Evolutionary conservation across 2,113 vertebrate genomes (phyloP), one percentile per base, ranked within the genome.

Genomic region (Ifrita kowaldi): DNA sequence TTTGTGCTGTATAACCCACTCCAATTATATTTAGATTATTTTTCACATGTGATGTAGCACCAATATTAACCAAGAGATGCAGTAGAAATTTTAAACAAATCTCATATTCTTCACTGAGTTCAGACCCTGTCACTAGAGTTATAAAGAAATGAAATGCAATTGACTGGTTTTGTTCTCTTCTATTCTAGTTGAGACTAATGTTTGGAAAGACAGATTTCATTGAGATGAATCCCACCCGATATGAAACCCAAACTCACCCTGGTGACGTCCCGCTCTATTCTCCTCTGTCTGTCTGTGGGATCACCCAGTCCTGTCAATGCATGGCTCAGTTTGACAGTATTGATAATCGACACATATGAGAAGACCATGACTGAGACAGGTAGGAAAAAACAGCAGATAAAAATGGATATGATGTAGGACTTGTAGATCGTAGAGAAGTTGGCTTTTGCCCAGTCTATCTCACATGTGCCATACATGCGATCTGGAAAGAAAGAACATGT

Each of bases 401-500:
- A 98, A 97, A 98, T 98, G 94, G 98, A 98, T 87, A 99, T 49
- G 50, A 98, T 98, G 94, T 98, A 98, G 83, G 98, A 98, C 82
- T 99, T 99, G 96, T 98, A 97, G 95, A 99, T 98, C 41, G 98
- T 98, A 75, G 99, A 99, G 92, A 98, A 99, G 77, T 98, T 99
- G 65, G 98, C 98, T 98, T 98, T 99, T 94, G 98, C 97, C 99
- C 99, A 99, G 95, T 99, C 99, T 89, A 98, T 98, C 94, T 99
- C 98, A 96, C 98, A 99, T 15, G 98, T 99, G 65, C 98, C 98
- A 14, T 98, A 98, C 76, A 98, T 98, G 41, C 97, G 98, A 96
- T 98, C 98, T 99, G 80, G 56, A 91, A 96, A 87, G 32, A 4
- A 88, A 76, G 79, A 77, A 28, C 27, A 83, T 33, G 3, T 71